These are phyloP conservation scores for Rhynchophorus ferrugineus DNA, from an alignment of 1,140 invertebrate species.

Conservation along the genomic window DNA sequence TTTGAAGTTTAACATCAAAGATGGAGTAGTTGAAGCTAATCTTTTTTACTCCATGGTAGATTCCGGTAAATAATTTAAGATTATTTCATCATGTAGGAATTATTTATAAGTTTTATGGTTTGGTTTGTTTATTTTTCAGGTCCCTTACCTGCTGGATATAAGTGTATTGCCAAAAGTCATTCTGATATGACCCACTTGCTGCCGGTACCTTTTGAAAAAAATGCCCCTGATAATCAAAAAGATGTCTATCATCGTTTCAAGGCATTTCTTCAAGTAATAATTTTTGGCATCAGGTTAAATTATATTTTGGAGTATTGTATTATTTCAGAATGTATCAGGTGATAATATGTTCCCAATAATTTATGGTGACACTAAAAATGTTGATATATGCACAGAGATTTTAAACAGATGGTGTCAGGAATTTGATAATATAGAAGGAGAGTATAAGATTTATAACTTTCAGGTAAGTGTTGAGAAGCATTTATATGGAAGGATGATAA, in stretches of 20 bases:
- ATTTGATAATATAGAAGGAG: background rate
- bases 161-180: conserved; percentile 41
- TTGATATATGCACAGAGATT: too few relatives aligned
- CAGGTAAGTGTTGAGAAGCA: background rate
- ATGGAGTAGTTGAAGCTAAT: conserved; percentile 43
- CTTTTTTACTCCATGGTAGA: conserved; percentile 47
- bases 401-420: too few relatives aligned
- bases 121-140: conserved; percentile 28
- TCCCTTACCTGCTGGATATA: conserved; percentile 48
- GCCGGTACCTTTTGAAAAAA: conserved; percentile 35
- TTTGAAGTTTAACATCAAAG: conserved; percentile 44
- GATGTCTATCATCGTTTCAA: conserved; percentile 31
- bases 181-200: conserved; percentile 46
- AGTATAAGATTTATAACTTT: background rate
- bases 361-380: background rate
- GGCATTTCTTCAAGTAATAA: conserved; percentile 18
- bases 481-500: background rate
- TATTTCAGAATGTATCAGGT: background rate
- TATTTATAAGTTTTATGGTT: background rate
- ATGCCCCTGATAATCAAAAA: conserved; percentile 25
- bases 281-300: background rate
- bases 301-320: background rate
- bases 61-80: conserved; percentile 36
- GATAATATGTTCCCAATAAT: too few relatives aligned
- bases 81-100: background rate